Percentiles rank a stretch among this genome's conserved stretches.
Evolutionary conservation across 2,113 vertebrate genomes (phyloP).

Genomic region (Hemicordylus capensis): DNA sequence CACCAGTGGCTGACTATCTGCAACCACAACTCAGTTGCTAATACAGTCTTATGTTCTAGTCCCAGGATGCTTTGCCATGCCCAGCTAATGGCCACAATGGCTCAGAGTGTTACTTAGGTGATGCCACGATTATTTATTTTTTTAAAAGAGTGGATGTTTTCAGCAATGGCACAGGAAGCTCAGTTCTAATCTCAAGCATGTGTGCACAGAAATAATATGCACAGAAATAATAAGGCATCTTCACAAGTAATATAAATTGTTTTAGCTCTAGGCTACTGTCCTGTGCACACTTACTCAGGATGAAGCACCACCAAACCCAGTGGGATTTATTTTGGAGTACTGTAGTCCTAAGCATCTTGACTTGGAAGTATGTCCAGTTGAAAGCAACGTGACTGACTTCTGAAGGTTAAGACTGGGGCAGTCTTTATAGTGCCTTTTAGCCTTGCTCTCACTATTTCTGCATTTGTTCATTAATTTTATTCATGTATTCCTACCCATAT

Average conservation of each 20-base stretch:
- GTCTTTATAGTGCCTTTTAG: not conserved
- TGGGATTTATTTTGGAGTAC: not conserved
- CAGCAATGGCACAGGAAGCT: not conserved
- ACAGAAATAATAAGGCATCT: not conserved
- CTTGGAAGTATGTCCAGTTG: not conserved
- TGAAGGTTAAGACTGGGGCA: not conserved
- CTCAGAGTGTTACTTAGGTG: not conserved
- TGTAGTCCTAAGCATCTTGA: not conserved
- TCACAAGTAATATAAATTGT: not conserved
- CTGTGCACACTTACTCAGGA: not conserved
- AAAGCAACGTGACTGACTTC: not conserved
- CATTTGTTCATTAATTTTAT: too few species aligned
- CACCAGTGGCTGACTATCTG: too few species aligned
- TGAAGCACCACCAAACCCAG: not conserved
- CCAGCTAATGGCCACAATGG: too few species aligned
- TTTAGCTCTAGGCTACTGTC: not conserved
- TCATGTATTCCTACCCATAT: too few species aligned
- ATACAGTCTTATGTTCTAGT: not conserved
- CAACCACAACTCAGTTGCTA: too few species aligned
- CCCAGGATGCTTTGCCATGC: not conserved
- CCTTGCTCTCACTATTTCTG: not conserved
- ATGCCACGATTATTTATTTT: too few species aligned
- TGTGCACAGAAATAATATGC: not conserved
- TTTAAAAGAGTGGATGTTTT: not conserved
- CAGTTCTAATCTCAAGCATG: not conserved